phyloP scores from a whole-genome alignment of 2,888 invertebrate genomes.

The Drosophila helvetica region DNA sequence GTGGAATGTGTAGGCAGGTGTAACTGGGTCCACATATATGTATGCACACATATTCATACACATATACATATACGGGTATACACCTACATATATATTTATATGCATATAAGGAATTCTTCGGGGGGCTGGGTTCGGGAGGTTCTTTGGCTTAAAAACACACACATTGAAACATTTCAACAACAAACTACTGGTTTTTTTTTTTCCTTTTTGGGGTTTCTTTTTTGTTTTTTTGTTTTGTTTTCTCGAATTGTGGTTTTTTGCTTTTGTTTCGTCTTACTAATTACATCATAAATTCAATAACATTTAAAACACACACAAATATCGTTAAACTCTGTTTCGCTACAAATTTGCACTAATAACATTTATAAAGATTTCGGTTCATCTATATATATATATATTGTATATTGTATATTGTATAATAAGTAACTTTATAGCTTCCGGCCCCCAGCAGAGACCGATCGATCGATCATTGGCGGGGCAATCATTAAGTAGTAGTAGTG shows the following conservation, averaged over 20 bases:
- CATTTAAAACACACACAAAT: conserved; percentile 75
- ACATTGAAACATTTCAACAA: conserved; percentile 78
- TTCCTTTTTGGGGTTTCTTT: background rate
- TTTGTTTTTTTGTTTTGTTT: conserved; percentile 22
- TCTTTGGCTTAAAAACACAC: conserved; percentile 61
- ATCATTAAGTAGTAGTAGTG: background rate
- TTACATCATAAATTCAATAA: conserved; percentile 57
- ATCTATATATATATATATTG: conserved; percentile 41
- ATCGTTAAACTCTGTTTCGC: conserved; percentile 60
- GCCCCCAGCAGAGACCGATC: conserved; percentile 22
- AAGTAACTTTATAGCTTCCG: conserved; percentile 2
- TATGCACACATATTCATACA: conserved; percentile 11
- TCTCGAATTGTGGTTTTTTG: conserved; percentile 33
- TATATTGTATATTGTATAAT: background rate
- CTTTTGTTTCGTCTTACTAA: conserved; percentile 42
- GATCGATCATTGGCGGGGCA: background rate
- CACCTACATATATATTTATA: conserved; percentile 11
- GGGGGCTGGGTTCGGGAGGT: background rate
- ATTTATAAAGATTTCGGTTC: conserved; percentile 66
- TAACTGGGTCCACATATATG: background rate
- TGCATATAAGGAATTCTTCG: conserved; percentile 28
- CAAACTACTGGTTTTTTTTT: conserved; percentile 59
- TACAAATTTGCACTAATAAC: conserved; percentile 72
- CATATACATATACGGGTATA: conserved; percentile 34
- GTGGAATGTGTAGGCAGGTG: background rate